Percentiles rank a stretch among this genome's conserved stretches.
Evolutionary conservation across 2,797 vertebrate genomes (phyloP).

Genomic region (Lagodon rhomboides): DNA sequence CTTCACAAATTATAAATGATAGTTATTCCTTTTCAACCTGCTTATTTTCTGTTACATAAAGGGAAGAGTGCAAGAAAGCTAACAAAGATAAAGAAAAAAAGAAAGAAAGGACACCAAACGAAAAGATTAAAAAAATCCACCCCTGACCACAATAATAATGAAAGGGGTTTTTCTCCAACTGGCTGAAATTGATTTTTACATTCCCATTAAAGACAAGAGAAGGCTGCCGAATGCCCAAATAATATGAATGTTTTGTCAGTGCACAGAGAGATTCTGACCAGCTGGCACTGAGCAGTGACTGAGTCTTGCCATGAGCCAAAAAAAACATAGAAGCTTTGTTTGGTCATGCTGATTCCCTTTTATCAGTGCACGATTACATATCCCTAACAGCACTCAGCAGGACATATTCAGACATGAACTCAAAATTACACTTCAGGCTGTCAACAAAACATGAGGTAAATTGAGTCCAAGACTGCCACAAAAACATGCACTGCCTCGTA

Average conservation of each 20-base stretch:
- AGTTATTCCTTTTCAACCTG: slow-evolving; percentile 1
- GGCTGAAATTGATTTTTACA: slow-evolving; percentile 49
- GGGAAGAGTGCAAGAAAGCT: background rate
- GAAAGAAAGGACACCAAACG: background rate
- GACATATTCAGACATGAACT: slow-evolving; percentile 50
- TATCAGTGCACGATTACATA: slow-evolving; percentile 52
- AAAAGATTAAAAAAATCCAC: background rate
- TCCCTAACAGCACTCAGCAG: slow-evolving; percentile 34
- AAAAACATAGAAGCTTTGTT: slow-evolving; percentile 44
- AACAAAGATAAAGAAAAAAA: background rate
- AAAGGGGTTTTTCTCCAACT: slow-evolving; percentile 35
- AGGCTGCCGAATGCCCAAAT: slow-evolving; percentile 41
- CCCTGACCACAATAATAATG: slow-evolving; percentile 33
- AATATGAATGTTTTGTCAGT: slow-evolving; percentile 40
- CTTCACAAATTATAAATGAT: slow-evolving; percentile 15
- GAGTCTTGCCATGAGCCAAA: slow-evolving; percentile 47
- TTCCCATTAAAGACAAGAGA: slow-evolving; percentile 42
- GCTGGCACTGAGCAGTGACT: slow-evolving; percentile 53
- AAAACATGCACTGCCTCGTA: slow-evolving; percentile 16
- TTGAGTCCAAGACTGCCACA: background rate
- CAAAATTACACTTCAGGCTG: slow-evolving; percentile 31
- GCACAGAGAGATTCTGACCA: slow-evolving; percentile 52
- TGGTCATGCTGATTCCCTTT: slow-evolving; percentile 55
- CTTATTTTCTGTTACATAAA: slow-evolving; percentile 20
- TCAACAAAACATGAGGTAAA: slow-evolving; percentile 28